Evolutionary conservation across 2,113 vertebrate genomes (phyloP).

Genomic region (Tragelaphus strepsiceros): DNA sequence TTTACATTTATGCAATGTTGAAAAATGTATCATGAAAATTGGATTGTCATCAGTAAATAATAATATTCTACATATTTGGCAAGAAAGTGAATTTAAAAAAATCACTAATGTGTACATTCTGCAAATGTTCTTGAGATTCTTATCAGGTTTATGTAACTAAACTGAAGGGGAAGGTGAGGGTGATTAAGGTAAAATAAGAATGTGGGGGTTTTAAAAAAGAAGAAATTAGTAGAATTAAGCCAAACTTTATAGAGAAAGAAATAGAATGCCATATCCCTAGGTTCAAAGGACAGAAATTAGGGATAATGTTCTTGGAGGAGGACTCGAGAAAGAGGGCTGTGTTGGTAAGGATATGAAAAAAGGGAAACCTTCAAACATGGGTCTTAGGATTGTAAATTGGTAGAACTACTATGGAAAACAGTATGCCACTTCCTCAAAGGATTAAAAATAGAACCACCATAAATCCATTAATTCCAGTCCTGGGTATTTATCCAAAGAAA

Average conservation of each 20-base stretch:
- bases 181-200: background rate
- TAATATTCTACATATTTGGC: background rate
- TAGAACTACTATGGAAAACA: background rate
- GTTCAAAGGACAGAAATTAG: background rate
- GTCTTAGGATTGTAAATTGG: background rate
- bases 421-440: background rate
- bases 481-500: background rate
- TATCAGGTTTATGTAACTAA: background rate
- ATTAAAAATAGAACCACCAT: background rate
- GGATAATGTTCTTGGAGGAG: background rate
- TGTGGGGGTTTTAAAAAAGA: background rate
- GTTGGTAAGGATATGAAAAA: background rate
- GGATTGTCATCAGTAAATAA: background rate
- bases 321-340: background rate
- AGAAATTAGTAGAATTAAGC: background rate
- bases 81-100: background rate
- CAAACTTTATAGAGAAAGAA: background rate
- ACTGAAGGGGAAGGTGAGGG: background rate
- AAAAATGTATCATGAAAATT: background rate
- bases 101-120: background rate
- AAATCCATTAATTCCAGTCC: background rate
- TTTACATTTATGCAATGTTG: background rate
- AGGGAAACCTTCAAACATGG: background rate
- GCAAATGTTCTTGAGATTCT: background rate
- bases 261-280: background rate